Conservation (phyloP, 2,888 invertebrate genomes). For the Heliconius hortense region DNA sequence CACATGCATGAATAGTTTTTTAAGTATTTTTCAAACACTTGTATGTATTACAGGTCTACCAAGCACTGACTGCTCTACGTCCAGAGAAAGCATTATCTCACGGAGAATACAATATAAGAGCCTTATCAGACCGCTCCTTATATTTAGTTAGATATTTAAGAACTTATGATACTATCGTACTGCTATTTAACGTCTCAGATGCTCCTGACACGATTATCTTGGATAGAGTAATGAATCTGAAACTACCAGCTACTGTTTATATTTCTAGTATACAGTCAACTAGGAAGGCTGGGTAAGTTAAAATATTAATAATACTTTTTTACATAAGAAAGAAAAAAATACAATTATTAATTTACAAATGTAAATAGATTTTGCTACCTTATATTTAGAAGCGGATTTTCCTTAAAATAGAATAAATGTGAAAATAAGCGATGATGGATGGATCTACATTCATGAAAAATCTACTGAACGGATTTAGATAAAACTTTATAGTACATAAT, state of each 20-base stretch:
- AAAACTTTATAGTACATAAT: too few species aligned
- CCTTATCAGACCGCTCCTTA: constrained; percentile 56
- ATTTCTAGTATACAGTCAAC: constrained; percentile 55
- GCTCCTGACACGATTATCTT: constrained; percentile 61
- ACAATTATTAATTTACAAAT: too few species aligned
- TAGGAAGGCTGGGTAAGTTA: constrained; percentile 51
- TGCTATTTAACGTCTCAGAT: constrained; percentile 75
- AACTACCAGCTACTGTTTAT: constrained; percentile 52
- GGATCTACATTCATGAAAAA: too few species aligned
- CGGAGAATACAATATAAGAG: constrained; percentile 69
- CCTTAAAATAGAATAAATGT: too few species aligned
- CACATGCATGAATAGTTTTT: too few species aligned
- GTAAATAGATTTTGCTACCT: too few species aligned
- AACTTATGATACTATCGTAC: constrained; percentile 52
- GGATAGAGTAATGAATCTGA: constrained; percentile 46
- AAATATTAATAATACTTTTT: background rate
- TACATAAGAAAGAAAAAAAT: too few species aligned
- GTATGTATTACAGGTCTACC: constrained; percentile 70
- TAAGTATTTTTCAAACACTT: background rate
- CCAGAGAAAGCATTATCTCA: constrained; percentile 54
- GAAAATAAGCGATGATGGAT: too few species aligned
- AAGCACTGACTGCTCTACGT: constrained; percentile 76
- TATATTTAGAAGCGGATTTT: too few species aligned
- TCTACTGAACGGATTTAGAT: too few species aligned
- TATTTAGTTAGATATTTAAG: constrained; percentile 49